Evolutionary conservation across 2,797 vertebrate genomes (phyloP).

Genomic region (Poeciliopsis infans): DNA sequence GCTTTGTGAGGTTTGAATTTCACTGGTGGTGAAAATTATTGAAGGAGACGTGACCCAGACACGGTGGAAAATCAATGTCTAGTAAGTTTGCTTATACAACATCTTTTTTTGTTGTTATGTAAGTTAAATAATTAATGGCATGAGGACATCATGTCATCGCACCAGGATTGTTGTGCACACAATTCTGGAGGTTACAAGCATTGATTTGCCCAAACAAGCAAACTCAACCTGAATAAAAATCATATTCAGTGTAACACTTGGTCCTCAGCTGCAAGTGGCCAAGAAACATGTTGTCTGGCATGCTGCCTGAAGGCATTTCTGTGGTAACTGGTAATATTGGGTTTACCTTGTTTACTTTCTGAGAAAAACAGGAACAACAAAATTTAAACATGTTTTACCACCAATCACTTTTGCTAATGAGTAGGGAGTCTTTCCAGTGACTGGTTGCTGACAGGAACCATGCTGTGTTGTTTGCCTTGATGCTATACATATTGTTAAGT

Average conservation of each 20-base stretch:
- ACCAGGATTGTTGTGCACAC: background rate
- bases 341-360: constrained; percentile 29
- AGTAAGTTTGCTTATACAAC: background rate
- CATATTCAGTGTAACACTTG: background rate
- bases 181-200: background rate
- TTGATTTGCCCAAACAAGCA: background rate
- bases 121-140: constrained; percentile 1
- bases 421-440: background rate
- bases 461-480: background rate
- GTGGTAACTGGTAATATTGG: constrained; percentile 18
- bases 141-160: background rate
- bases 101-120: background rate
- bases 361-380: constrained; percentile 28
- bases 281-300: constrained; percentile 6
- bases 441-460: background rate
- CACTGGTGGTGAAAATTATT: constrained; percentile 46
- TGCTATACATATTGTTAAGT: background rate
- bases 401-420: constrained; percentile 10
- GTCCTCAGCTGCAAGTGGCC: background rate
- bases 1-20: background rate
- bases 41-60: background rate
- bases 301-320: constrained; percentile 49
- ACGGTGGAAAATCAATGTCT: background rate
- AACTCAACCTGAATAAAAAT: background rate
- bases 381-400: constrained; percentile 25